Evolutionary conservation across 2,797 vertebrate genomes (phyloP).

Genomic region (Sebastes itinus): DNA sequence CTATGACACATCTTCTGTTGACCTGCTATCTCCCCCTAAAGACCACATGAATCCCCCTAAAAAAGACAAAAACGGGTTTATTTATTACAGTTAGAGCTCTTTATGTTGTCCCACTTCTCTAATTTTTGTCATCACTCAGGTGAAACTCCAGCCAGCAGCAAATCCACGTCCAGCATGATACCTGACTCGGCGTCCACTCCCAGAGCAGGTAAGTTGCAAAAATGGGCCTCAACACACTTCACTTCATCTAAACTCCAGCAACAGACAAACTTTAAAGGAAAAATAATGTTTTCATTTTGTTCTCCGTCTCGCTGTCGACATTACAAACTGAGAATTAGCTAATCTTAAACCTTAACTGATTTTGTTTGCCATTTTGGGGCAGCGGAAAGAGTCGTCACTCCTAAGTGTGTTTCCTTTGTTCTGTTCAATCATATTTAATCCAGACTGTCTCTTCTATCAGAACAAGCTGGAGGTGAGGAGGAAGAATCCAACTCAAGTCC

Average conservation of each 20-base stretch:
- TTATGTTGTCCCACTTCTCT: background rate
- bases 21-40: too few species aligned
- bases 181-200: background rate
- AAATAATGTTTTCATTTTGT: background rate
- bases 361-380: background rate
- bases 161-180: constrained; percentile 1
- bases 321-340: background rate
- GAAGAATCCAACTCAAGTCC: background rate
- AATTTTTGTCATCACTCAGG: constrained; percentile 34
- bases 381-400: background rate
- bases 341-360: background rate
- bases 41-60: too few species aligned
- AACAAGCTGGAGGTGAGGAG: constrained; percentile 3
- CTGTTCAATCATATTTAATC: background rate
- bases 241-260: background rate
- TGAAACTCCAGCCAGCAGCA: constrained; percentile 31
- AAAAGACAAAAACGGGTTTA: too few species aligned
- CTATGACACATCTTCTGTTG: accelerated
- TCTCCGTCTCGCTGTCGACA: background rate
- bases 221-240: background rate
- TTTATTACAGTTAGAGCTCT: background rate
- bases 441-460: constrained; percentile 7
- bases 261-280: background rate
- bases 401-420: background rate
- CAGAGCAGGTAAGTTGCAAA: constrained; percentile 27